Percentiles rank a stretch among this genome's conserved stretches.
Conservation (phyloP, 2,797 vertebrate species). For the Labeo calbasu region DNA sequence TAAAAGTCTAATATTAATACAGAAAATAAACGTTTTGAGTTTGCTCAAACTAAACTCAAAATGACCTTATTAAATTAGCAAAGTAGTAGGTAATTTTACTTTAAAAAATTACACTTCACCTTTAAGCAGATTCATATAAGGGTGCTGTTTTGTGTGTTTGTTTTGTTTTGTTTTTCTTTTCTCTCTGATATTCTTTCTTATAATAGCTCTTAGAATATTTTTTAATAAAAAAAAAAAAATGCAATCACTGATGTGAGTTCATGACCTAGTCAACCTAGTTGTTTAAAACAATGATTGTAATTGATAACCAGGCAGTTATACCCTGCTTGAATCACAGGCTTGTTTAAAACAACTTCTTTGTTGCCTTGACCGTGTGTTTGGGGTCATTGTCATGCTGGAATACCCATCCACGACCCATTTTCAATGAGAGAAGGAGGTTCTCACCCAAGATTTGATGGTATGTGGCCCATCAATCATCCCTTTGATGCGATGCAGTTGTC, state of each 20-base stretch:
- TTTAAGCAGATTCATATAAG: neutral
- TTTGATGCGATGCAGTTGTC: too few species aligned
- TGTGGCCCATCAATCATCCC: too few species aligned
- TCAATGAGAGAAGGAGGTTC: too few species aligned
- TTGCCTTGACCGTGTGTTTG: too few species aligned
- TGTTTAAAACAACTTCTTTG: too few species aligned
- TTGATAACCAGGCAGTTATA: conserved; percentile 14
- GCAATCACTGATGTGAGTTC: neutral
- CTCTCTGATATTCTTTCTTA: neutral
- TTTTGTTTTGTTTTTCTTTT: neutral
- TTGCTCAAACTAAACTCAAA: neutral
- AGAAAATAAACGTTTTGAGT: too few species aligned
- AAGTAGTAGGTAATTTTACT: neutral
- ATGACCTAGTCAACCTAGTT: conserved; percentile 7
- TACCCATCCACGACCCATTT: too few species aligned
- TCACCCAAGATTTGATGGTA: too few species aligned
- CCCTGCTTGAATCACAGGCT: neutral
- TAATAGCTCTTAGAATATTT: neutral
- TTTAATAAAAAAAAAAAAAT: conserved; percentile 7
- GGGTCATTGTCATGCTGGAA: too few species aligned
- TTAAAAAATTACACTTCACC: neutral
- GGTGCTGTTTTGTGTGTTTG: neutral
- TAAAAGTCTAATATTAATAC: too few species aligned
- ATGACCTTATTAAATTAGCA: neutral
- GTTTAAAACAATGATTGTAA: neutral